These are phyloP conservation scores for Epinotia bilunana DNA, from an alignment of 2,888 invertebrate genomes.

Conservation along the genomic window DNA sequence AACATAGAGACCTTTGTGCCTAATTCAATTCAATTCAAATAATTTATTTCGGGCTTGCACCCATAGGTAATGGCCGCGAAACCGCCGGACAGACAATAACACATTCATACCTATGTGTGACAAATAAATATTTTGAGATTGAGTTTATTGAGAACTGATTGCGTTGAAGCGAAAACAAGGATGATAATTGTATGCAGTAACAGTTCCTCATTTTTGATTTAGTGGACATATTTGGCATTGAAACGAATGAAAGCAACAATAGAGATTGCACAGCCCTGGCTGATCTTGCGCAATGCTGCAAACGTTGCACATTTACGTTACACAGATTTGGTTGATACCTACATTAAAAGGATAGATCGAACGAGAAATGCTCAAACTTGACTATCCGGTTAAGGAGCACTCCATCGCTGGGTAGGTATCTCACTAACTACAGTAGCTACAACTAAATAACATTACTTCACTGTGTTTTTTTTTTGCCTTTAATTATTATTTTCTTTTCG, in stretches of 20 bases:
- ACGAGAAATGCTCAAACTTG: neutral
- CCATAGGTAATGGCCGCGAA: too few species aligned
- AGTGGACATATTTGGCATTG: constrained; percentile 7
- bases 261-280: constrained; percentile 8
- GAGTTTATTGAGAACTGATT: neutral
- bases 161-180: neutral
- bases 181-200: neutral
- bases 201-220: neutral
- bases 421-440: too few species aligned
- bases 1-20: too few species aligned
- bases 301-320: constrained; percentile 4
- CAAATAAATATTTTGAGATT: too few species aligned
- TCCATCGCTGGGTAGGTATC: neutral
- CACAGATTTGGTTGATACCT: neutral
- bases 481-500: too few species aligned
- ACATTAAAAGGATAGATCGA: neutral
- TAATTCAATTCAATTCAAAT: too few species aligned
- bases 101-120: too few species aligned
- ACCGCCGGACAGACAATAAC: too few species aligned
- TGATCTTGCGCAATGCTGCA: neutral
- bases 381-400: neutral
- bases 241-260: constrained; percentile 17
- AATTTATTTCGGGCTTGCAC: too few species aligned
- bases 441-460: too few species aligned
- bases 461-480: too few species aligned